phyloP scores from a whole-genome alignment of 1,140 invertebrate species.

The Medauroidea extradentata region DNA sequence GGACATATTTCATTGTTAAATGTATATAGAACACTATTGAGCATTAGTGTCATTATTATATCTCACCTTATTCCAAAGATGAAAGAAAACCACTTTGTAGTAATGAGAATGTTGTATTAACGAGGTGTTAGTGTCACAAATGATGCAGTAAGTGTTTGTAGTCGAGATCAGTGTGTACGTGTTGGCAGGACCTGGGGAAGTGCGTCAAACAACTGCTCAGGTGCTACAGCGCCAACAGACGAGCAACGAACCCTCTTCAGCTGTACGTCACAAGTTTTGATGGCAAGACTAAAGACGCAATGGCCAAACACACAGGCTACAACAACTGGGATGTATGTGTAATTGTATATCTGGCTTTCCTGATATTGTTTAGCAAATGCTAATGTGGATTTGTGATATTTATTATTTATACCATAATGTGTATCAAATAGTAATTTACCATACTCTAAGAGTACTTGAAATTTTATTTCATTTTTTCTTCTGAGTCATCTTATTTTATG shows the following conservation, averaged over 20 bases:
- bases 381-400: no score
- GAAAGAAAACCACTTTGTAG: neutral
- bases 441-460: no score
- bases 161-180: no score
- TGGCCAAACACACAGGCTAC: conserved; percentile 78
- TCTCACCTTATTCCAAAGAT: neutral
- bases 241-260: conserved; percentile 75
- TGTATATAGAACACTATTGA: no score
- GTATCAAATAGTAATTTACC: no score
- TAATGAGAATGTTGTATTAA: conserved; percentile 1
- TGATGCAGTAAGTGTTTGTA: no score
- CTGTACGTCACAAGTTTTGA: conserved; percentile 81
- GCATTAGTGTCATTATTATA: no score
- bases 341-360: neutral
- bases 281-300: conserved; percentile 63
- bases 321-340: conserved; percentile 87
- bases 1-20: no score
- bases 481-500: no score
- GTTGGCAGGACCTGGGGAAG: conserved; percentile 81
- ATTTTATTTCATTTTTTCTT: no score
- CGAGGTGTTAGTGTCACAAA: neutral
- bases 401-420: no score
- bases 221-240: conserved; percentile 89
- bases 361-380: no score
- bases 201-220: conserved; percentile 88